Conservation (phyloP, 2,797 vertebrate species). For the Margarornis squamiger region DNA sequence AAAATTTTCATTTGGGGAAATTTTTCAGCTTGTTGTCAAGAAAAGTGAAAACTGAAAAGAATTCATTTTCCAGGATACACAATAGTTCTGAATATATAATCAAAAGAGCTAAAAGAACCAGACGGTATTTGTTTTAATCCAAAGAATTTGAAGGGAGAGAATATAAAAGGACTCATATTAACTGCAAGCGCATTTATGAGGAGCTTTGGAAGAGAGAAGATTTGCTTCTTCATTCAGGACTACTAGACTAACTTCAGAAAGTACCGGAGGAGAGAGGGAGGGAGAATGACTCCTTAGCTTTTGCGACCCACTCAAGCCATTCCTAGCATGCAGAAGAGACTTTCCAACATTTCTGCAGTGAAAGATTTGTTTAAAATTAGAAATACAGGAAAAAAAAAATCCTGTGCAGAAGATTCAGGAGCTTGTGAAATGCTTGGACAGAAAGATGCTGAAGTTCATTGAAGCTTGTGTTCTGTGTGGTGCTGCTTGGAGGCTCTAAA, state of each 20-base stretch:
- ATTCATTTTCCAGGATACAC: slow-evolving; percentile 71
- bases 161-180: slow-evolving; percentile 74
- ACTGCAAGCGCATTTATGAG: slow-evolving; percentile 69
- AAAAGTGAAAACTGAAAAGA: slow-evolving; percentile 70
- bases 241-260: slow-evolving; percentile 27
- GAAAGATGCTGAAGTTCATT: slow-evolving; percentile 13
- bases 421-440: slow-evolving; percentile 11
- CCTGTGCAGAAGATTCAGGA: neutral
- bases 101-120: slow-evolving; percentile 70
- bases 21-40: slow-evolving; percentile 68
- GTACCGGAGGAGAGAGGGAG: neutral
- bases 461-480: neutral
- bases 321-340: neutral
- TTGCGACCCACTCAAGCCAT: slow-evolving; percentile 32
- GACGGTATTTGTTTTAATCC: slow-evolving; percentile 71
- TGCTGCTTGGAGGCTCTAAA: slow-evolving; percentile 34
- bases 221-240: slow-evolving; percentile 43
- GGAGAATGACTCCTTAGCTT: neutral
- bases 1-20: slow-evolving; percentile 70
- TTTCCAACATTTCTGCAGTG: slow-evolving; percentile 11
- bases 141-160: slow-evolving; percentile 69
- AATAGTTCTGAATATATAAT: slow-evolving; percentile 72
- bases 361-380: slow-evolving; percentile 31
- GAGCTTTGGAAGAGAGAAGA: slow-evolving; percentile 37
- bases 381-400: neutral